These are phyloP conservation scores for Andricus quercusramuli DNA, from an alignment of 2,888 invertebrate species.

Conservation along the genomic window DNA sequence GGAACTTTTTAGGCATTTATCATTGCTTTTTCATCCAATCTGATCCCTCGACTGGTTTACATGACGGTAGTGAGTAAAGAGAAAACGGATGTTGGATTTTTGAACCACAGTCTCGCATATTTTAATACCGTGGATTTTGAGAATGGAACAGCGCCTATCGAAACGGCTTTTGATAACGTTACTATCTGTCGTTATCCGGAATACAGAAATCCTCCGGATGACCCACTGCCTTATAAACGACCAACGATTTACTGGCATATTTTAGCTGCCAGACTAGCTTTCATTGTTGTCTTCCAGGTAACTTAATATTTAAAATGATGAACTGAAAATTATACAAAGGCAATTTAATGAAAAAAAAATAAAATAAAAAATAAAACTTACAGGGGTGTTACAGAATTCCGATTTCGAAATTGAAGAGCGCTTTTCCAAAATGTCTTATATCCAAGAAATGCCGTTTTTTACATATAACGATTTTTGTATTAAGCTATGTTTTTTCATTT, in stretches of 20 bases:
- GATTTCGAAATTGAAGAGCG: no score
- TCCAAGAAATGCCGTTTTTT: no score
- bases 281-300: slow-evolving; percentile 96
- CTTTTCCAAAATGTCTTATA: no score
- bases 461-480: no score
- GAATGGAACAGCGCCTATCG: slow-evolving; percentile 71
- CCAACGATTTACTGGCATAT: slow-evolving; percentile 93
- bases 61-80: slow-evolving; percentile 79
- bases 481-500: no score
- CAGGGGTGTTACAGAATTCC: no score
- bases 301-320: not conserved
- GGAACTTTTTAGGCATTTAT: slow-evolving; percentile 84
- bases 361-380: no score
- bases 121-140: slow-evolving; percentile 84
- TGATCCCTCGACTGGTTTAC: slow-evolving; percentile 89
- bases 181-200: slow-evolving; percentile 86
- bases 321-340: no score
- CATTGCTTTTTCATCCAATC: slow-evolving; percentile 91
- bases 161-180: slow-evolving; percentile 70
- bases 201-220: slow-evolving; percentile 86
- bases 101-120: slow-evolving; percentile 82
- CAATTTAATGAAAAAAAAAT: no score
- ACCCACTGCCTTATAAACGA: slow-evolving; percentile 82
- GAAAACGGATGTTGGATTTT: slow-evolving; percentile 80
- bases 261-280: slow-evolving; percentile 92